A percentile compares a stretch with the other conserved stretches of the same genome.
Evolutionary conservation across 2,888 invertebrate species (phyloP).

Genomic region (Thereva nobilitata): DNA sequence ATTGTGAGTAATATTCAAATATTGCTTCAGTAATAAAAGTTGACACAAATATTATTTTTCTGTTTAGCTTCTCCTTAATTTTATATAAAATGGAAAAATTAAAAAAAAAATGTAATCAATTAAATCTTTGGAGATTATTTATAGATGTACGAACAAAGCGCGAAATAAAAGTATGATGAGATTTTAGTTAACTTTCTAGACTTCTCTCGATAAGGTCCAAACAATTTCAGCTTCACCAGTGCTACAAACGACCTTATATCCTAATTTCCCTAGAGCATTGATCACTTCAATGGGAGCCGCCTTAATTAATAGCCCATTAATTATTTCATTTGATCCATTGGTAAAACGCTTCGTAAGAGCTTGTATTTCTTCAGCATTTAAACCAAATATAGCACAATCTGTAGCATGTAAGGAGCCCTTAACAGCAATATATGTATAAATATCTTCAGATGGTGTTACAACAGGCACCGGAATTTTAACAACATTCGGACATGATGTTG

Average conservation of each 20-base stretch:
- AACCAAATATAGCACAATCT: slow-evolving; percentile 77
- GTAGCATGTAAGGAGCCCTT: slow-evolving; percentile 78
- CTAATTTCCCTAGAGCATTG: slow-evolving; percentile 75
- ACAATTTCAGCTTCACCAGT: slow-evolving; percentile 81
- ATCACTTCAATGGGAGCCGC: slow-evolving; percentile 71
- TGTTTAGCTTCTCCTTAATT: not conserved
- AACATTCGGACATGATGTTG: slow-evolving; percentile 48
- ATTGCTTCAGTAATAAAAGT: slow-evolving; percentile 20
- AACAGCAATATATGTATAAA: slow-evolving; percentile 74
- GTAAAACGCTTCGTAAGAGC: slow-evolving; percentile 73
- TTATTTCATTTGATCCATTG: slow-evolving; percentile 65
- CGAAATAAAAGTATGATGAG: not conserved
- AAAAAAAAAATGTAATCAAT: slow-evolving; percentile 5
- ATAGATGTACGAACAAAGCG: not conserved
- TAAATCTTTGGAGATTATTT: not conserved
- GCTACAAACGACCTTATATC: slow-evolving; percentile 76
- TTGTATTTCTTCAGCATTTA: slow-evolving; percentile 69
- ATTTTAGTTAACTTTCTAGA: slow-evolving; percentile 57
- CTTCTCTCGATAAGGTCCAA: slow-evolving; percentile 81
- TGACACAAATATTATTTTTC: slow-evolving; percentile 1
- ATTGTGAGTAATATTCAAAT: not conserved
- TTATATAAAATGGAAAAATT: not conserved
- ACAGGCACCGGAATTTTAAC: slow-evolving; percentile 59
- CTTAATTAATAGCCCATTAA: slow-evolving; percentile 75
- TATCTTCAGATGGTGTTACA: slow-evolving; percentile 60